Conservation (phyloP, 2,888 invertebrate genomes). For the Drosophila trichaetosa region DNA sequence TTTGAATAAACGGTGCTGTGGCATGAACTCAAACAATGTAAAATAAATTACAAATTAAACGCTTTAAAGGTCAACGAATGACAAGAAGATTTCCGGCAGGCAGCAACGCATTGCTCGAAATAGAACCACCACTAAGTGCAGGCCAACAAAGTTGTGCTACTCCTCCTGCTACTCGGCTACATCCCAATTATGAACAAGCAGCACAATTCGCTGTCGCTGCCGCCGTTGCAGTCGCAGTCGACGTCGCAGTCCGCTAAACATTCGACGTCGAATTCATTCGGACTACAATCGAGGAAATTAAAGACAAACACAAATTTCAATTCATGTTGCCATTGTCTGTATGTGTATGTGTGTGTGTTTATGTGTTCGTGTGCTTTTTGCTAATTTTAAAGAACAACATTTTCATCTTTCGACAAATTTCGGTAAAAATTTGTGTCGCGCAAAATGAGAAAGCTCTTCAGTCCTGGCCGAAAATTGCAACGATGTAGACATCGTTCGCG, state of each 20-base stretch:
- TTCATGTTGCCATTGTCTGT: slow-evolving; percentile 45
- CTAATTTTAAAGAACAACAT: slow-evolving; percentile 80
- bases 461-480: slow-evolving; percentile 84
- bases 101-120: slow-evolving; percentile 55
- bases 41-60: slow-evolving; percentile 38
- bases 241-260: slow-evolving; percentile 3
- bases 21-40: slow-evolving; percentile 21
- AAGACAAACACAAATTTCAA: slow-evolving; percentile 49
- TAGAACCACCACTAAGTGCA: slow-evolving; percentile 65
- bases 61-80: slow-evolving; percentile 76
- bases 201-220: slow-evolving; percentile 13
- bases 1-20: slow-evolving; percentile 20
- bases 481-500: slow-evolving; percentile 81
- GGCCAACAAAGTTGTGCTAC: slow-evolving; percentile 65
- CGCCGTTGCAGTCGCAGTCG: slow-evolving; percentile 13
- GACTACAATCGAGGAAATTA: slow-evolving; percentile 46
- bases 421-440: slow-evolving; percentile 73
- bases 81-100: slow-evolving; percentile 75
- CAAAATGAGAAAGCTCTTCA: slow-evolving; percentile 82
- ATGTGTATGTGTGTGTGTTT: slow-evolving; percentile 16
- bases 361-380: slow-evolving; percentile 53
- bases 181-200: slow-evolving; percentile 68
- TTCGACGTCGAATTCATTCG: slow-evolving; percentile 9
- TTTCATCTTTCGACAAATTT: slow-evolving; percentile 75
- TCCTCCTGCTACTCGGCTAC: slow-evolving; percentile 54